These are phyloP conservation scores for Pseudonaja textilis DNA, from an alignment of 2,113 vertebrate species.

Conservation along the genomic window DNA sequence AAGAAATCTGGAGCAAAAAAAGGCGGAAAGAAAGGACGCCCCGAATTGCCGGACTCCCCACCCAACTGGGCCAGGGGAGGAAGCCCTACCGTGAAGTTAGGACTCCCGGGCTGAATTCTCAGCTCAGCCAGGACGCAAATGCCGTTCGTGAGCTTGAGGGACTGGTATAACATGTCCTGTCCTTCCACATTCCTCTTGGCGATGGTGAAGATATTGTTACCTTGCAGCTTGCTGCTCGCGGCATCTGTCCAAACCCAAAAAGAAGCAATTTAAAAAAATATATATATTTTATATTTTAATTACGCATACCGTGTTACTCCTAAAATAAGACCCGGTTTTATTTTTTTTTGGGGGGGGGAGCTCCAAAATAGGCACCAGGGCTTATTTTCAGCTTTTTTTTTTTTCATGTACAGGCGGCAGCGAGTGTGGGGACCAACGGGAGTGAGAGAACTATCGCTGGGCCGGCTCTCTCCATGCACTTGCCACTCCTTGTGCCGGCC, in stretches of 20 bases:
- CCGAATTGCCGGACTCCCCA: background rate
- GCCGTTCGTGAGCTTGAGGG: slow-evolving; percentile 90
- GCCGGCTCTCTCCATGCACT: too few species aligned
- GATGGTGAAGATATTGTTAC: slow-evolving; percentile 93
- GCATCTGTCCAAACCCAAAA: slow-evolving; percentile 70
- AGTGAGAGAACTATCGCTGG: too few species aligned
- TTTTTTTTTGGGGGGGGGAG: too few species aligned
- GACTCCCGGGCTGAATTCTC: slow-evolving; percentile 83
- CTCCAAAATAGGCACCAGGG: too few species aligned
- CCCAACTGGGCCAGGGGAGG: background rate
- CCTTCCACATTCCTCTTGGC: slow-evolving; percentile 93
- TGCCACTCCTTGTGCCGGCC: too few species aligned
- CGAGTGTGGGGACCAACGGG: too few species aligned
- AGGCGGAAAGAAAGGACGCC: too few species aligned
- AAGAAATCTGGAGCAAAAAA: background rate
- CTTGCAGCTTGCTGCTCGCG: slow-evolving; percentile 86
- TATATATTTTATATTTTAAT: too few species aligned
- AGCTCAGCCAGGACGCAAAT: slow-evolving; percentile 96
- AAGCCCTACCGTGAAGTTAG: slow-evolving; percentile 81
- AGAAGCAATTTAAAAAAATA: background rate
- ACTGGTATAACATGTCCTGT: slow-evolving; percentile 99
- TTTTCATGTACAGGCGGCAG: too few species aligned
- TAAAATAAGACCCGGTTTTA: too few species aligned
- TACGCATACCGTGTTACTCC: too few species aligned
- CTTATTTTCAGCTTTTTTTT: too few species aligned